Percentiles rank a stretch among this genome's conserved stretches.
phyloP scores from a whole-genome alignment of 2,797 vertebrate species.

The Vespertilio murinus region DNA sequence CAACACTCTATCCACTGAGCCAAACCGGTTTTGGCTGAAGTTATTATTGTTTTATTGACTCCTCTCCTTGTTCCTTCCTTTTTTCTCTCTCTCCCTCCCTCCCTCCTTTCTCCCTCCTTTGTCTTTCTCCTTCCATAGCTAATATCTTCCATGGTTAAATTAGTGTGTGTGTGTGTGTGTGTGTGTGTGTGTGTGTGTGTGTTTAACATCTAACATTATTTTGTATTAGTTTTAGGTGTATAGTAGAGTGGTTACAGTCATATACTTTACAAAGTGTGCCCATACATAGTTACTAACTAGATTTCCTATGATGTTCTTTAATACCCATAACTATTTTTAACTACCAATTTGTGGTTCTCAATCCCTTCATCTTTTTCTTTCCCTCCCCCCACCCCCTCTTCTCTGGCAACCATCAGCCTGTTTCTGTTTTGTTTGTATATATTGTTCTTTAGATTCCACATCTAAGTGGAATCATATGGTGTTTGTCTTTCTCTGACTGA shows the following conservation, averaged over 20 bases:
- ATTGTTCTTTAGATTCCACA: not conserved
- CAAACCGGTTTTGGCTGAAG: no score
- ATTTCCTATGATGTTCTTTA: not conserved
- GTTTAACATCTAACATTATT: not conserved
- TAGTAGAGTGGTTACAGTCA: not conserved
- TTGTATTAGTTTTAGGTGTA: not conserved
- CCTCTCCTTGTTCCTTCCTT: not conserved
- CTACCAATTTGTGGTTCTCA: not conserved
- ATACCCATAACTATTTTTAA: not conserved
- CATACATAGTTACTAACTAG: not conserved
- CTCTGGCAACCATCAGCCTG: not conserved
- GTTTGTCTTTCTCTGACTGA: not conserved
- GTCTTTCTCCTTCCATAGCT: not conserved
- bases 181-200: no score
- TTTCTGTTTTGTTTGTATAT: not conserved
- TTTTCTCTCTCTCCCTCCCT: not conserved
- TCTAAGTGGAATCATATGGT: not conserved
- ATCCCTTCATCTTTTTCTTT: not conserved
- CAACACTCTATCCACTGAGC: no score
- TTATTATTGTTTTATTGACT: not conserved
- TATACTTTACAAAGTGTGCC: not conserved
- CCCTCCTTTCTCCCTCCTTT: fast-evolving
- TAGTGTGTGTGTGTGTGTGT: no score
- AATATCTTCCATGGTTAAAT: not conserved
- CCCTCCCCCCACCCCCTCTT: no score